Evolutionary conservation across 2,113 vertebrate genomes (phyloP), one percentile per base, ranked within the genome.

Genomic region (Corydoras sp.): DNA sequence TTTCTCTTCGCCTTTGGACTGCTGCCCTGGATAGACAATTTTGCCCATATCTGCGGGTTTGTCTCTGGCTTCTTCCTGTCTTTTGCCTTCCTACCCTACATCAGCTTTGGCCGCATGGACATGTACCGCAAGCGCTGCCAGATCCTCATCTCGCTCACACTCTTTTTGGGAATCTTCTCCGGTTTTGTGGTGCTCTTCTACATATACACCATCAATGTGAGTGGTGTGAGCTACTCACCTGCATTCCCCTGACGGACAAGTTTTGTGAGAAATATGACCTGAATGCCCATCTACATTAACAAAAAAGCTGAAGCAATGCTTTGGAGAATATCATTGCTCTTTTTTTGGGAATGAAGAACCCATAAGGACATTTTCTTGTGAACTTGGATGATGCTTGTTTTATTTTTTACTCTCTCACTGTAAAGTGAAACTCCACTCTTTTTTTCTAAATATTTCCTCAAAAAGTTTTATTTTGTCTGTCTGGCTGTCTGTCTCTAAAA

Each of bases 261-360:
- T 99, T 99, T 90, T 99, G 96, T 3, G 97, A 96, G 89, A 99
- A 99, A 83, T 99, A 98, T 0, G 96, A 98, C 85, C 92, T 99
- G 82, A 96, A 99, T 0, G 92, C 95, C 8, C 95, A 98, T 89
- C 93, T 99, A 74, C 95, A 97, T 85, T 99, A 90, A 96, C 79
- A 51, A 60, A 58, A 72, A 12, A 29, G 3, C 13, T 7, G 7
- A 29, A 54, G 43, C 5, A 32, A 10, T 53, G 10, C 10, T 8
- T 53, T n/a, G 54, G 54, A 2, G 4, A 7, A 56, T 13, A n/a
- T 53, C 5, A 53, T 71, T 65, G 60, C 63, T 50, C 49, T 69
- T 29, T 65, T 50, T 63, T 69, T 62, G 68, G 63, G 53, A 18
- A 29, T 10, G 32, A 32, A 48, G 55, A 63, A 72, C 62, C 69